Evolutionary conservation across 1,140 invertebrate genomes (phyloP), one percentile per base, ranked within the genome.

Genomic region (Drosophila virilis): DNA sequence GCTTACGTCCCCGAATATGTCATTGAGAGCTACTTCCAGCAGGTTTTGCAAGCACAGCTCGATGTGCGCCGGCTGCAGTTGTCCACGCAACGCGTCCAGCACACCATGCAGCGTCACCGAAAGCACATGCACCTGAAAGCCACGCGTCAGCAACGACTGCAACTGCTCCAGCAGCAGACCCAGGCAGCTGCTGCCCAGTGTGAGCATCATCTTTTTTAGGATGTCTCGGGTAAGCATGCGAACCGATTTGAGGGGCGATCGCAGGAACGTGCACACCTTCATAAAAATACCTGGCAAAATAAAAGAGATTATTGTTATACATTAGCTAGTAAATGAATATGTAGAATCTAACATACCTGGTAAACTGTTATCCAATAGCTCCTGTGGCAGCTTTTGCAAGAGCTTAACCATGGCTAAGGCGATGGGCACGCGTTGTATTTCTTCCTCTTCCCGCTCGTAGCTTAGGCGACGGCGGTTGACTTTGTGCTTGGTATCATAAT

Each of bases 71-170:
- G 95, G 93, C 38, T 91, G 67, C 1, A 92, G 42, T 3, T 91
- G 92, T 1, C 93, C 77, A 74, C 95, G 95, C 52, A 99, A 91
- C 42, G 95, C 94, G 52, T 95, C 94, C 10, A 99, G 91, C 2
- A 99, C 93, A 0, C 95, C 94, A 92, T 99, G 97, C 4, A 98
- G 94, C 0, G 98, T 98, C 72, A 95, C 98, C 3, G 96, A 96
- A 12, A 99, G 93, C 0, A 99, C 97, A 83, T 99, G 98, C 15
- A 98, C 95, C 94, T 99, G 98, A 89, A 97, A 99, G 8, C 98
- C 98, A 91, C 96, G 95, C 0, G 95, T 97, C 52, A 99, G 93
- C 7, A 98, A 92, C 12, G 96, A 93, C 45, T 95, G 95, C 84
- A 99, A 94, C 92, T 99, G 97, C 61, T 95, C 94, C 5, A 99